Evolutionary conservation across 2,113 vertebrate species (phyloP), one percentile per base, ranked within the genome.

Genomic region (Cyanoderma ruficeps): DNA sequence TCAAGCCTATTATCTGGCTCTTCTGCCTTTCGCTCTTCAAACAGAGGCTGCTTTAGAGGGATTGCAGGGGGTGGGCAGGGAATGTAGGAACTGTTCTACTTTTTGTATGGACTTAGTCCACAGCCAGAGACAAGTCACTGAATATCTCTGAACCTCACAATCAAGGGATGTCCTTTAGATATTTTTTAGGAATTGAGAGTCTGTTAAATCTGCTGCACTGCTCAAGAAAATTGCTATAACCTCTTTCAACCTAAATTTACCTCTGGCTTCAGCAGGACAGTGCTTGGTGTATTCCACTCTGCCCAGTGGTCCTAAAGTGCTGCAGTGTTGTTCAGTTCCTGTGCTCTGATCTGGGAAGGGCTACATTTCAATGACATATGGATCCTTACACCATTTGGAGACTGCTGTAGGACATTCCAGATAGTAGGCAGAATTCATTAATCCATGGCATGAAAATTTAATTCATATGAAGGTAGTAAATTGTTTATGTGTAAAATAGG

Each of bases 361-460:
- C 76, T 83, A 21, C 68, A 50, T 90, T 89, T 93, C 90, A 75
- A 53, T 56, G 64, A 27, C 23, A 3, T 37, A 47, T 46, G 41
- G 71, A 84, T 84, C 77, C 37, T 49, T 89, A 80, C 56, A 78
- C 83, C 69, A 68, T 84, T 94, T 89, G 94, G 94, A 96, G 90
- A 25, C 57, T 0, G 3, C 88, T 83, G 83, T 71, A 94, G 88
- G 90, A 96, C 8, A 6, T 95, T 96, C 93, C 96, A 95, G 94
- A 96, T 95, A 90, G 94, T 42, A 28, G 89, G 83, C 88, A 90
- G 88, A 94, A 94, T 93, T 53, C 95, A 96, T 97, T 92, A 72
- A 92, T 96, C 90, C 84, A 8, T 95, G 86, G 61, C 95, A 96
- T 90, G 90, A 96, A 95, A 93, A 95, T 93, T 94, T 90, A 94